Evolutionary conservation across 2,888 invertebrate species (phyloP).

Genomic region (Cephus spinipes): DNA sequence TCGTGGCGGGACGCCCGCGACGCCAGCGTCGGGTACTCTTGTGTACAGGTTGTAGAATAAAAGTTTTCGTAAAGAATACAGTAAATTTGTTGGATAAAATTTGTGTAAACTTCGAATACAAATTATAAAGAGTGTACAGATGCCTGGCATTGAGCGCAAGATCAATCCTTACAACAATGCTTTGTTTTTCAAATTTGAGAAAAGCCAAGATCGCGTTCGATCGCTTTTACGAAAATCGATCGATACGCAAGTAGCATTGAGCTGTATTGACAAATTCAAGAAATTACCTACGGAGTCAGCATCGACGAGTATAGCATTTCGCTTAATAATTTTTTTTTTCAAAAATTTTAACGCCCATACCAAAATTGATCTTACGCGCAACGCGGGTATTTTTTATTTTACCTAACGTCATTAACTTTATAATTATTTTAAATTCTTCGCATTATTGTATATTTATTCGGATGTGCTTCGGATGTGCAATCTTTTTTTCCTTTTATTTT

Average conservation of each 20-base stretch:
- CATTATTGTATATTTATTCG: slow-evolving; percentile 39
- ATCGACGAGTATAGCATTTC: slow-evolving; percentile 7
- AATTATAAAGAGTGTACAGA: slow-evolving; percentile 44
- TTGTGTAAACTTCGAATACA: slow-evolving; percentile 48
- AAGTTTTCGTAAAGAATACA: slow-evolving; percentile 42
- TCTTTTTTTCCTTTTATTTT: background rate
- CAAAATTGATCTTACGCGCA: slow-evolving; percentile 25
- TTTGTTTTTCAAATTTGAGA: background rate
- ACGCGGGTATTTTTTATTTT: slow-evolving; percentile 32
- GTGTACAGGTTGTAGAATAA: slow-evolving; percentile 30
- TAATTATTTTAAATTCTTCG: slow-evolving; percentile 42
- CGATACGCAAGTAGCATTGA: background rate
- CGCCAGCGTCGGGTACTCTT: slow-evolving; percentile 21
- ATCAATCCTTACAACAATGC: background rate
- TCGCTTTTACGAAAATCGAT: background rate
- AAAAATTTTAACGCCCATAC: slow-evolving; percentile 3
- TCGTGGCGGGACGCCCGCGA: slow-evolving; percentile 7
- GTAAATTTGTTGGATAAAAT: slow-evolving; percentile 48
- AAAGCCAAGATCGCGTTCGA: background rate
- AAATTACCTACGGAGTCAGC: background rate
- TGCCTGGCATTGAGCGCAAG: slow-evolving; percentile 29
- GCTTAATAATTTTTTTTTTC: slow-evolving; percentile 7
- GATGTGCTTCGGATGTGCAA: slow-evolving; percentile 29
- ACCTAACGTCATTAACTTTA: slow-evolving; percentile 29
- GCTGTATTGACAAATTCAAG: too few relatives aligned